These are phyloP conservation scores for Arrhamphus sclerolepis DNA, from an alignment of 2,797 vertebrate genomes.

Conservation along the genomic window DNA sequence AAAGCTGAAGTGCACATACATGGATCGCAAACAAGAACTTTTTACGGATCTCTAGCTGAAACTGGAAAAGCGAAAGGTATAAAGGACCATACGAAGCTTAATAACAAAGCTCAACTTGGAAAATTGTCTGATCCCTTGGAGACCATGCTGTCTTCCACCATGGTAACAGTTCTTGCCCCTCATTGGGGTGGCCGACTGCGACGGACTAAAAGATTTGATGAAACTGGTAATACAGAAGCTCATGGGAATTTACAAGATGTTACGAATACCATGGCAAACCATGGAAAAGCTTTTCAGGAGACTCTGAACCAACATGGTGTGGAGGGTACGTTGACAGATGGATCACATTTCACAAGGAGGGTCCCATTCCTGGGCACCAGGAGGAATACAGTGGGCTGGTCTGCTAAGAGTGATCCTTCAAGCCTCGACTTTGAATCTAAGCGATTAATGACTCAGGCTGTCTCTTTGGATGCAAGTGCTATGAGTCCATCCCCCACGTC, in stretches of 20 bases:
- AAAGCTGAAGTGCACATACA: slow-evolving; percentile 2
- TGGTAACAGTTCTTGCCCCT: slow-evolving; percentile 79
- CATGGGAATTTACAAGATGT: slow-evolving; percentile 48
- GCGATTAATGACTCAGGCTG: slow-evolving; percentile 53
- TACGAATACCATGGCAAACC: slow-evolving; percentile 22
- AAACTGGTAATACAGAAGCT: slow-evolving; percentile 39
- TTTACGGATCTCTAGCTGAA: slow-evolving; percentile 16
- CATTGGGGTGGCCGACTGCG: slow-evolving; percentile 71
- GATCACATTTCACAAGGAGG: slow-evolving; percentile 37
- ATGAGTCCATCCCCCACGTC: slow-evolving; percentile 22
- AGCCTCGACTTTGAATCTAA: slow-evolving; percentile 50
- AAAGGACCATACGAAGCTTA: slow-evolving; percentile 18
- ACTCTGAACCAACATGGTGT: slow-evolving; percentile 25
- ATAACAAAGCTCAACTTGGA: slow-evolving; percentile 10
- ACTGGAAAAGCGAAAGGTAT: slow-evolving; percentile 16
- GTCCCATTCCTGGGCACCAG: slow-evolving; percentile 40
- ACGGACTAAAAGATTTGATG: slow-evolving; percentile 64
- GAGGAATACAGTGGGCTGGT: slow-evolving; percentile 65
- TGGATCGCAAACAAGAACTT: slow-evolving; percentile 23
- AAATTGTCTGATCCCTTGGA: slow-evolving; percentile 11
- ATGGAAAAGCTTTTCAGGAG: slow-evolving; percentile 30
- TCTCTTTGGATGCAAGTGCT: slow-evolving; percentile 52
- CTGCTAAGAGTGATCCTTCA: slow-evolving; percentile 62
- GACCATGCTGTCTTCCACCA: slow-evolving; percentile 79
- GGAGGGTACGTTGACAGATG: slow-evolving; percentile 39